Base-by-base conservation (phyloP, 2,797 vertebrate species). In the Erpetoichthys calabaricus region DNA sequence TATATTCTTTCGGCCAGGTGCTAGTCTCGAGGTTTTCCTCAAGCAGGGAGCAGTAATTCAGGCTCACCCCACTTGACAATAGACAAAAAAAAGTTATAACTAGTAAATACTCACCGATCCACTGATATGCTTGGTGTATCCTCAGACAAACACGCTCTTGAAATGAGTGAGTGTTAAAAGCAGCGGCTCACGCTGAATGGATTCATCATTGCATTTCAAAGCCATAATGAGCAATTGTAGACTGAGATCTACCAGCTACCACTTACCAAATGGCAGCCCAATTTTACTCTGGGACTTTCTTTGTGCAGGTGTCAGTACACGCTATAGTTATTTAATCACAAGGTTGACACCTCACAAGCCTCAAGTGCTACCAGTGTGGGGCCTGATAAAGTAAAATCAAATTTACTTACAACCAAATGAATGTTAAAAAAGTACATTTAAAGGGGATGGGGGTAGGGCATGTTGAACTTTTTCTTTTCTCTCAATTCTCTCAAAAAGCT, bases 271-370 rank as follows among this genome's bases (percentile, higher is more conserved):
- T 9, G 53, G 9, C 53, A 7, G 25, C 9, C 41, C 53, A 43
- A 54, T 54, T 54, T 54, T 41, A 54, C 44, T 54, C 53, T 2
- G 53, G 53, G 41, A 43, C 41, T 42, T 6, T 7, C 41, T 54
- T 54, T 54, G 10, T 54, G 4, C 53, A 54, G 53, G 53, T 54
- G 53, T 54, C 53, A 54, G 44, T 54, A 42, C 5, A 42, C 42
- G 41, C 53, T 54, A 7, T 43, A 54, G 53, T 54, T 54, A 7
- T 54, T 41, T 54, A 54, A 54, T 54, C 8, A 54, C 53, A 42
- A 54, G 53, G 53, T 54, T 54, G 5, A 7, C 53, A 54, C 53
- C 53, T 54, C 53, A 54, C 3, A 54, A 42, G 53, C 41, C 6
- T 54, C 41, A 41, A 42, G n/a, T 25, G 3, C 50, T 51, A 43